phyloP scores from a whole-genome alignment of 2,797 vertebrate genomes.

The Clarias pachynema region DNA sequence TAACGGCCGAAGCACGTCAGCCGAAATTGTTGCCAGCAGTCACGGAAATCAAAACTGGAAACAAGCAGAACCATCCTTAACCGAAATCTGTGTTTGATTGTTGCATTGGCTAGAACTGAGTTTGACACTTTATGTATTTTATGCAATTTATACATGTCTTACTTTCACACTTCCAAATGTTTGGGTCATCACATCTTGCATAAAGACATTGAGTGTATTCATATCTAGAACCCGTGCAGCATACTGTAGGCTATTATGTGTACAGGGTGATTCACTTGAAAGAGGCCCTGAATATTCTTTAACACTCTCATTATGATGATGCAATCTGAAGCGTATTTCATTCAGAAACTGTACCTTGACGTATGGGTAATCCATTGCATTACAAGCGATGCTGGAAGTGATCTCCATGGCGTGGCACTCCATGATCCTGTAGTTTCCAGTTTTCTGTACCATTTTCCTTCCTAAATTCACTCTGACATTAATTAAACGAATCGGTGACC shows the following conservation, averaged over 20 bases:
- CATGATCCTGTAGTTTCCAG: too few relatives aligned
- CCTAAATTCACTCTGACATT: too few relatives aligned
- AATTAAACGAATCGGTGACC: too few relatives aligned
- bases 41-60: slow-evolving; percentile 25
- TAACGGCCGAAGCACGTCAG: slow-evolving; percentile 36
- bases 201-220: background rate
- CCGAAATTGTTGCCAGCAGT: slow-evolving; percentile 31
- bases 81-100: background rate
- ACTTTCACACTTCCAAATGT: background rate
- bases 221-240: background rate
- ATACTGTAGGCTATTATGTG: background rate
- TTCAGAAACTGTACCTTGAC: too few relatives aligned
- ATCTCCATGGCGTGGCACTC: too few relatives aligned
- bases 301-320: too few relatives aligned
- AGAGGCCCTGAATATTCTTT: too few relatives aligned
- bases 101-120: background rate
- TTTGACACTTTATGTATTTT: background rate
- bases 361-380: too few relatives aligned
- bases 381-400: too few relatives aligned
- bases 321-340: too few relatives aligned
- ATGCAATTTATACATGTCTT: background rate
- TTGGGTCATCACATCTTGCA: background rate
- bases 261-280: background rate
- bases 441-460: too few relatives aligned
- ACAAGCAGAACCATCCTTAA: background rate